Conservation (phyloP, 2,888 invertebrate species). For the Julus scanicus region DNA sequence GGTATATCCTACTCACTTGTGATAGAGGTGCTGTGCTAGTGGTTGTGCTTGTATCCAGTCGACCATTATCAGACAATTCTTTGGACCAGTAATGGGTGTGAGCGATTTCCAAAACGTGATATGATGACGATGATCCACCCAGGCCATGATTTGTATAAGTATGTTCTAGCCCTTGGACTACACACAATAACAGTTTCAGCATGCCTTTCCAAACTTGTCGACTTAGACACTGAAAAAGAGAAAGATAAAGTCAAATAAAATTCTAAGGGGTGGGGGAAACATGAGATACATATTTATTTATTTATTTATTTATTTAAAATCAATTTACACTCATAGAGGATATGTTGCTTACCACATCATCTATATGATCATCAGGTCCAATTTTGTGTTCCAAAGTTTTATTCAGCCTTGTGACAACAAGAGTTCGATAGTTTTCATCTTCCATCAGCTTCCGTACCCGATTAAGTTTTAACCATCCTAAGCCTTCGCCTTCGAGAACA, state of each 20-base stretch:
- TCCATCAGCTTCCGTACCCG: constrained; percentile 96
- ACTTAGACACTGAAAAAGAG: constrained; percentile 78
- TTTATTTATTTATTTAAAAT: no score
- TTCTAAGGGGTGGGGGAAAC: no score
- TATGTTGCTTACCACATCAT: constrained; percentile 85
- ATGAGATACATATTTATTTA: background rate
- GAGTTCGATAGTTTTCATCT: constrained; percentile 96
- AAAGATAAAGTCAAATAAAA: constrained; percentile 31
- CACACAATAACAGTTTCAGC: constrained; percentile 89
- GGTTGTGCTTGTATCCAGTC: constrained; percentile 61
- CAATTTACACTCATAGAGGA: no score
- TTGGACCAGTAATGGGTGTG: constrained; percentile 99
- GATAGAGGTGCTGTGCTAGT: constrained; percentile 67
- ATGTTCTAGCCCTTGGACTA: constrained; percentile 89
- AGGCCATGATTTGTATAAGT: constrained; percentile 93
- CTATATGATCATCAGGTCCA: constrained; percentile 95
- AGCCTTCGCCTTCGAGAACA: constrained; percentile 90
- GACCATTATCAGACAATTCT: constrained; percentile 74
- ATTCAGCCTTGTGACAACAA: constrained; percentile 94
- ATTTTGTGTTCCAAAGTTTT: constrained; percentile 92
- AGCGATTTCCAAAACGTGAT: constrained; percentile 96
- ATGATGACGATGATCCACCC: constrained; percentile 97
- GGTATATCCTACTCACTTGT: constrained; percentile 64
- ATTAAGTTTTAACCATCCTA: constrained; percentile 95
- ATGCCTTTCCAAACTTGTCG: constrained; percentile 97